phyloP scores from a whole-genome alignment of 2,113 vertebrate species.

The Ochotona princeps region DNA sequence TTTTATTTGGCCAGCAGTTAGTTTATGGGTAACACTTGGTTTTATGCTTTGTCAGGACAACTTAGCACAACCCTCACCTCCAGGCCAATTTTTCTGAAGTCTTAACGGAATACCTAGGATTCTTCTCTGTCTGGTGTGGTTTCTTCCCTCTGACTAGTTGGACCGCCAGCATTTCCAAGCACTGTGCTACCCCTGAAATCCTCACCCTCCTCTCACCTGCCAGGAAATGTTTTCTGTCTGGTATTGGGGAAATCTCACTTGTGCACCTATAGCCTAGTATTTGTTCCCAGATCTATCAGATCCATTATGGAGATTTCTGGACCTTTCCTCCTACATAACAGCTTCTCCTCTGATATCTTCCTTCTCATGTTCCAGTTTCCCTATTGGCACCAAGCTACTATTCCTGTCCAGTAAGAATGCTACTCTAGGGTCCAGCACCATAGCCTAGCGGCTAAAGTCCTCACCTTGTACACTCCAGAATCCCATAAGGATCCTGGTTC shows the following conservation, averaged over 20 bases:
- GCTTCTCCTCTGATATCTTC: neutral
- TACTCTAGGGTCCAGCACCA: neutral
- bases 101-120: neutral
- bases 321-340: neutral
- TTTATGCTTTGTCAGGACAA: neutral
- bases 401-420: neutral
- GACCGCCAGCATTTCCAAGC: neutral
- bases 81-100: neutral
- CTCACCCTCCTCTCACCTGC: neutral
- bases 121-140: neutral
- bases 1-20: neutral
- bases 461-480: too few species aligned
- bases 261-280: neutral
- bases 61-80: neutral
- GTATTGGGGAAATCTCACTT: neutral
- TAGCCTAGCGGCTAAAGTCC: too few species aligned
- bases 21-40: neutral
- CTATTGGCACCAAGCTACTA: neutral
- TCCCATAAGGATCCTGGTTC: too few species aligned
- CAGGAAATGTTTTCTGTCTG: neutral
- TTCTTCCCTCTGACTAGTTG: neutral
- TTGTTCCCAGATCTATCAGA: neutral
- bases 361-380: neutral
- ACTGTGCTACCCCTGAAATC: neutral
- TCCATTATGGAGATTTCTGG: neutral